Base-by-base conservation (phyloP, 2,888 invertebrate genomes). In the Drosophila austrosaltans region DNA sequence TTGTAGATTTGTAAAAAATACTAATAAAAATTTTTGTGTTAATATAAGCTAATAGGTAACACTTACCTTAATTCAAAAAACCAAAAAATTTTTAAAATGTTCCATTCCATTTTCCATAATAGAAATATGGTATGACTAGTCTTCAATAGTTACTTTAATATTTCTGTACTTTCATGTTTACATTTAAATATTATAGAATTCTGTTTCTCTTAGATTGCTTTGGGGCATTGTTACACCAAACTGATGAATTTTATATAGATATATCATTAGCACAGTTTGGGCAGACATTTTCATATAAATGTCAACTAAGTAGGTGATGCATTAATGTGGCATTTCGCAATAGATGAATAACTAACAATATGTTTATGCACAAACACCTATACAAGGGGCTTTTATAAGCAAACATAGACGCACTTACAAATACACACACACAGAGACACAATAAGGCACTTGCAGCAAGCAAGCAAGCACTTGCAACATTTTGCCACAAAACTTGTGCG, bases 401-500 rank as follows among this genome's bases (percentile, higher is more conserved):
- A 39, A 56, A 56, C 56, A 56, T 16, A 32, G 32, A 22, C 12
- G 12, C 36, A 56, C 8, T 22, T 3, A 22, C 44, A 61, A 44
- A 61, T 36, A 53, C 36, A 36, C 25, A 32, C 25, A 7, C 54
- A 30, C 36, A 56, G n/a, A 58, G n/a, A 12, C 12, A 28, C 32
- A n/a, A 12, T 25, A 58, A 58, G 73, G 61, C 58, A 72, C 73
- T 72, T 72, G 73, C 73, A 44, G 66, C 66, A 72, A 72, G 73
- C 61, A 73, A 44, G 66, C 66, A 72, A 72, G 73, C 61, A 73
- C 73, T 62, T 66, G 75, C 75, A 63, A 75, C 70, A 75, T 67
- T 61, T 75, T 75, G 75, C 59, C 62, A 53, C 64, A 62, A 66
- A 74, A 75, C 69, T 68, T 68, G 61, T 42, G 44, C 75, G 58